Evolutionary conservation across 2,888 invertebrate species (phyloP), one percentile per base, ranked within the genome.

Genomic region (Diaprepes abbreviatus): DNA sequence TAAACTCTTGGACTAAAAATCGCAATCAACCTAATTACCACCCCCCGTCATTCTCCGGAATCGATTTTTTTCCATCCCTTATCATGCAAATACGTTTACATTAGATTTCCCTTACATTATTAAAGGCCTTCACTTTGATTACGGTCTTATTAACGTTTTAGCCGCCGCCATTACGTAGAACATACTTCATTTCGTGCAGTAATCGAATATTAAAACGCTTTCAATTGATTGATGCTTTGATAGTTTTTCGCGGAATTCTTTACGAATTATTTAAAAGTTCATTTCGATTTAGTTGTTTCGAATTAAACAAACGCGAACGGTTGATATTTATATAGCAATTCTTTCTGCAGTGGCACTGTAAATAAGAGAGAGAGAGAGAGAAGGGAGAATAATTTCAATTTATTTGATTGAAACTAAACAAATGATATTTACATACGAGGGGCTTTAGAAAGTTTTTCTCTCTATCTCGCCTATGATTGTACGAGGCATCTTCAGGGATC

Each of bases 141-240:
- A 74, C 66, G 62, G 71, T 69, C 70, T 76, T 75, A 76, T 76
- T 74, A 75, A 59, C 75, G 74, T 74, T 73, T 74, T 67, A 73
- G 71, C 70, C 63, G 63, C 57, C 62, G 57, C 50, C 55, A 68
- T 63, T 68, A 68, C 63, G 57, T 48, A 2, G 45, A 45, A 45
- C 45, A 10, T 45, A 24, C 45, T 24, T 45, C 57, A 68, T 68
- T 68, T 63, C 68, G 52, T 68, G 68, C 57, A 31, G 9, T 62
- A 48, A 63, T 68, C 63, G 63, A 68, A 68, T 63, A 68, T 63
- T 68, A 68, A 68, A 68, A 63, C 28, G 60, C 24, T 59, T 33
- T n/a, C 24, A 35, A 62, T 68, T 57, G 62, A 62, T 68, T 14
- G 50, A 12, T 12, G 24, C 3, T 21, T 45, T 62, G 62, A 62